These are phyloP conservation scores for Drosophila teissieri DNA, from an alignment of 1,140 invertebrate species.

Conservation along the genomic window DNA sequence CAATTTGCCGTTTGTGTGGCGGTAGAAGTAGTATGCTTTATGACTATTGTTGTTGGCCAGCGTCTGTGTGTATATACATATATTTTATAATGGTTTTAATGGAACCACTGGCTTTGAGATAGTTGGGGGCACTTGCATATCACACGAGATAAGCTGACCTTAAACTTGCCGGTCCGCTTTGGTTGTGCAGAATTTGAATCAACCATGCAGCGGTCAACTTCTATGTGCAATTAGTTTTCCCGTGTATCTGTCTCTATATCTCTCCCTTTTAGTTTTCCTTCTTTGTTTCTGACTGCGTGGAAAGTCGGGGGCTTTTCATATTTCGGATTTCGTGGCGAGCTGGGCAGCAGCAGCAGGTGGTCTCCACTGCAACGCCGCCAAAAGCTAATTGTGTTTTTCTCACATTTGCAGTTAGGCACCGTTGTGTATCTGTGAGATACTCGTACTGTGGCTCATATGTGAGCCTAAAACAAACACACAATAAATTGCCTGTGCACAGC, in stretches of 20 bases:
- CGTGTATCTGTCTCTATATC: slow-evolving; percentile 17
- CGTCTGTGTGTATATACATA: slow-evolving; percentile 26
- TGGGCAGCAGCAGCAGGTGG: slow-evolving; percentile 71
- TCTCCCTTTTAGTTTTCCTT: slow-evolving; percentile 4
- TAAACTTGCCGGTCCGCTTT: slow-evolving; percentile 76
- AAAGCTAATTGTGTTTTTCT: slow-evolving; percentile 83
- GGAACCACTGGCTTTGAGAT: slow-evolving; percentile 17
- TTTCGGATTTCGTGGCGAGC: slow-evolving; percentile 56
- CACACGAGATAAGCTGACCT: slow-evolving; percentile 70
- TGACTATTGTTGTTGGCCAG: slow-evolving; percentile 48
- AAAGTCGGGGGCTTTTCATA: slow-evolving; percentile 54
- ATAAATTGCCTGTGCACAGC: slow-evolving; percentile 80
- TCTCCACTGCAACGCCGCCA: slow-evolving; percentile 62
- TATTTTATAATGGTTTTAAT: no score
- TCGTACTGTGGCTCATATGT: slow-evolving; percentile 66
- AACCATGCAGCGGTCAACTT: slow-evolving; percentile 70
- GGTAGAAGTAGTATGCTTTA: slow-evolving; percentile 19
- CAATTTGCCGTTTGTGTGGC: slow-evolving; percentile 69
- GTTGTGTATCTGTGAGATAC: slow-evolving; percentile 58
- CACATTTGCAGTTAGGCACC: slow-evolving; percentile 77
- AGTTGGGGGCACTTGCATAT: slow-evolving; percentile 59
- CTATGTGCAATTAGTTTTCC: slow-evolving; percentile 79
- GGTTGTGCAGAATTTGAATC: slow-evolving; percentile 72
- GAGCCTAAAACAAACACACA: slow-evolving; percentile 80
- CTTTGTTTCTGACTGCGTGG: slow-evolving; percentile 42